Percentiles rank a stretch among this genome's conserved stretches.
Conservation (phyloP, 2,113 vertebrate genomes). For the Mustela lutreola region DNA sequence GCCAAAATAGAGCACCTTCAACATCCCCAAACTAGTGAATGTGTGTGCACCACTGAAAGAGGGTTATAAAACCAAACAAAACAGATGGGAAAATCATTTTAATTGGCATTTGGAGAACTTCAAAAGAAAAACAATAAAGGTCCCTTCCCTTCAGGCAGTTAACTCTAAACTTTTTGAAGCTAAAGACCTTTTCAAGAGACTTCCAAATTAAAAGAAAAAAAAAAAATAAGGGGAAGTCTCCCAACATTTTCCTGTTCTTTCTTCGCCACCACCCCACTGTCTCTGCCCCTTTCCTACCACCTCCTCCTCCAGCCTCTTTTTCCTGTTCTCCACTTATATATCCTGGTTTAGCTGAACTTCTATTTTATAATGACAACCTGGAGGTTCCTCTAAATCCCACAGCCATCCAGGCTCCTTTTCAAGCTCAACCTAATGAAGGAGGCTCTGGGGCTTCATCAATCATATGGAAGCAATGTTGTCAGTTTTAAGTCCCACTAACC, state of each 20-base stretch:
- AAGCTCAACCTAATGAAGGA: neutral
- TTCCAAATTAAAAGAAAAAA: neutral
- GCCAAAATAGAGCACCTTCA: neutral
- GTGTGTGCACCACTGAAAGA: neutral
- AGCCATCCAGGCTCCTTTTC: neutral
- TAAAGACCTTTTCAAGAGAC: neutral
- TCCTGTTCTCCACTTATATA: neutral
- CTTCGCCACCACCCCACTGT: neutral
- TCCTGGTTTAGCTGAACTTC: neutral
- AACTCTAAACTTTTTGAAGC: neutral
- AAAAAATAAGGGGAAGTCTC: neutral
- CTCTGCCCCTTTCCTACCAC: neutral
- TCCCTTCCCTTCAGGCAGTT: neutral
- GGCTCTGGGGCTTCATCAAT: neutral
- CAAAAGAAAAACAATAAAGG: neutral
- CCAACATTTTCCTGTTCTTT: neutral
- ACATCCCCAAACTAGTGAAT: neutral
- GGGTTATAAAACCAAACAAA: neutral
- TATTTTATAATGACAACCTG: neutral
- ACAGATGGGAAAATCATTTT: neutral
- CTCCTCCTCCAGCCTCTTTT: neutral
- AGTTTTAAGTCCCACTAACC: neutral
- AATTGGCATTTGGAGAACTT: neutral
- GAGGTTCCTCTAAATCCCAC: neutral
- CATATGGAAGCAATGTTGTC: neutral